Evolutionary conservation across 2,113 vertebrate genomes (phyloP).

Genomic region (Marcusenius ussheri): DNA sequence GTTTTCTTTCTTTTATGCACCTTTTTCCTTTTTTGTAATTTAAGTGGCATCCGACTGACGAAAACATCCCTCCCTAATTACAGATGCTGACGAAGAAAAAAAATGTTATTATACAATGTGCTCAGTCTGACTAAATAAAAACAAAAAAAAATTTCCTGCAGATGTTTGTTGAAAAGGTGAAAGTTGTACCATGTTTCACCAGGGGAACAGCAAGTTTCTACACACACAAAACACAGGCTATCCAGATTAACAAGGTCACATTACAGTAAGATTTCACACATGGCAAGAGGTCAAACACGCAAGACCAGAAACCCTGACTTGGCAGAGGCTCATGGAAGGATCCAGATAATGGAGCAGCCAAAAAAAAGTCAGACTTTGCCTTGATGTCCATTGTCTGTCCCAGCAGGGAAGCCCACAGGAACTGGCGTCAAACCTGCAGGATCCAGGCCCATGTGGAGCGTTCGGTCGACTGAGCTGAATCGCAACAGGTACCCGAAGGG

Average conservation of each 20-base stretch:
- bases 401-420: constrained; percentile 15
- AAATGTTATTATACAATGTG: neutral
- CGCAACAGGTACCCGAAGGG: neutral
- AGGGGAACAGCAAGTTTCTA: neutral
- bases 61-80: neutral
- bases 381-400: constrained; percentile 23
- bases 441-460: constrained; percentile 1
- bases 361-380: neutral
- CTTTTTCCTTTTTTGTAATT: neutral
- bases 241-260: neutral
- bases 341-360: constrained; percentile 6
- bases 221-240: neutral
- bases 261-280: neutral
- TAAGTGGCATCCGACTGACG: neutral
- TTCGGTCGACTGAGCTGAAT: constrained; percentile 26
- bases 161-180: neutral
- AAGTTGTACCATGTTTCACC: neutral
- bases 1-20: neutral
- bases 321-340: neutral
- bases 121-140: neutral
- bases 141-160: neutral
- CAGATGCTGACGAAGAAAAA: neutral
- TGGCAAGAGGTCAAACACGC: neutral
- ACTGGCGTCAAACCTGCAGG: neutral
- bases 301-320: neutral